Conservation (phyloP, 2,113 vertebrate genomes). For the Trachemys scripta region DNA sequence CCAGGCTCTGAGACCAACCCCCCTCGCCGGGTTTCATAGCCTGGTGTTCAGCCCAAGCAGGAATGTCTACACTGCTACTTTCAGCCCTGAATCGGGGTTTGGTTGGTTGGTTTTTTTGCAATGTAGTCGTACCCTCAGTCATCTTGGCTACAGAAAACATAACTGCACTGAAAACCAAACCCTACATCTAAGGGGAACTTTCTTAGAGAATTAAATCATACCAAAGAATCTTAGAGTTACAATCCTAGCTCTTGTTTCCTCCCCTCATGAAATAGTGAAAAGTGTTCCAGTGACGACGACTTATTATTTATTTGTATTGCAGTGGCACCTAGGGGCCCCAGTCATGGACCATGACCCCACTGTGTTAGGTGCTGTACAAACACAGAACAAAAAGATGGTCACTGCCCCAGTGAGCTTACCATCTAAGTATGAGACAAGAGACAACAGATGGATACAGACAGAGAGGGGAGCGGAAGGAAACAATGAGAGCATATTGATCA, state of each 20-base stretch:
- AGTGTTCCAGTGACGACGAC: background rate
- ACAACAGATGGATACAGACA: background rate
- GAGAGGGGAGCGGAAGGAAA: background rate
- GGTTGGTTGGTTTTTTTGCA: too few relatives aligned
- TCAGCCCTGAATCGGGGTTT: background rate
- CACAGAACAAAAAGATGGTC: background rate
- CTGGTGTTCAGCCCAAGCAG: background rate
- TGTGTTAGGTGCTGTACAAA: background rate
- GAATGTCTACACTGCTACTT: background rate
- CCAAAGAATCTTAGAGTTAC: background rate
- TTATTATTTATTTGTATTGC: background rate
- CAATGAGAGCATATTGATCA: background rate
- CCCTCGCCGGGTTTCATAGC: background rate
- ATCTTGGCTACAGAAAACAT: background rate
- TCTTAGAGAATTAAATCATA: background rate
- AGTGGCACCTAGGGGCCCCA: background rate
- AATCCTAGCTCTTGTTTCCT: background rate
- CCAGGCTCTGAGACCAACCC: background rate
- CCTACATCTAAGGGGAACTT: background rate
- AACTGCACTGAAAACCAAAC: background rate
- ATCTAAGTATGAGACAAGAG: background rate
- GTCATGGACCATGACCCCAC: background rate
- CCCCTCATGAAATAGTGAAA: background rate
- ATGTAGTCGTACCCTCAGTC: background rate
- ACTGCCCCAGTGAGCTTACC: background rate